Conservation (phyloP, 2,888 invertebrate genomes). For the Axea sp. region DNA sequence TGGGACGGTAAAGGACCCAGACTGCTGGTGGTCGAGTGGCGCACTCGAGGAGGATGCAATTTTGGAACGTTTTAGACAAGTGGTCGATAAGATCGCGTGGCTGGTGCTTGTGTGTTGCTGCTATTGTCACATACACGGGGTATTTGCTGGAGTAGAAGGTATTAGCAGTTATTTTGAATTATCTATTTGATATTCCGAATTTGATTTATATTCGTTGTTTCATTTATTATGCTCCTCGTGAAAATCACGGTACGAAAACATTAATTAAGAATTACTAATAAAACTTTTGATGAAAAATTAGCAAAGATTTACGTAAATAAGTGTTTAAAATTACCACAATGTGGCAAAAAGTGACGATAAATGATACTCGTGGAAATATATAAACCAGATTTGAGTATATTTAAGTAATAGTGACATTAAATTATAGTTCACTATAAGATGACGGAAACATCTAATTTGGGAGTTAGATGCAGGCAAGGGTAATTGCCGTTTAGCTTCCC, state of each 20-base stretch:
- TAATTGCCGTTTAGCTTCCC: slow-evolving; percentile 13
- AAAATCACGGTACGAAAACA: too few relatives aligned
- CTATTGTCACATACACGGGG: neutral
- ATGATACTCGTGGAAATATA: too few relatives aligned
- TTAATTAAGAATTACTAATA: neutral
- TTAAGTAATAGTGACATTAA: slow-evolving; percentile 3
- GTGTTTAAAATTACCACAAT: too few relatives aligned
- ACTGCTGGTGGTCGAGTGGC: slow-evolving; percentile 25
- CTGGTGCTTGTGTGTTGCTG: neutral
- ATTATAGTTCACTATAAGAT: slow-evolving; percentile 6
- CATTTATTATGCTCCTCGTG: too few relatives aligned
- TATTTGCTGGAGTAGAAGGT: neutral
- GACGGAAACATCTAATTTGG: slow-evolving; percentile 15
- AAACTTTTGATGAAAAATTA: too few relatives aligned
- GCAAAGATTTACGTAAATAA: too few relatives aligned
- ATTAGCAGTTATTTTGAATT: slow-evolving; percentile 10
- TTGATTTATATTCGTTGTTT: neutral
- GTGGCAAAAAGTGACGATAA: too few relatives aligned
- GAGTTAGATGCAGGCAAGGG: neutral
- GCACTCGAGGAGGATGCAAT: slow-evolving; percentile 39
- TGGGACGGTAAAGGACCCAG: slow-evolving; percentile 32
- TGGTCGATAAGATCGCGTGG: slow-evolving; percentile 4
- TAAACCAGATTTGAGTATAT: too few relatives aligned
- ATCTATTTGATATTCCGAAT: too few relatives aligned
- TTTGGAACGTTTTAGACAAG: slow-evolving; percentile 34